Evolutionary conservation across 2,113 vertebrate genomes (phyloP), one percentile per base, ranked within the genome.

Genomic region (Periophthalmodon schlosseri): DNA sequence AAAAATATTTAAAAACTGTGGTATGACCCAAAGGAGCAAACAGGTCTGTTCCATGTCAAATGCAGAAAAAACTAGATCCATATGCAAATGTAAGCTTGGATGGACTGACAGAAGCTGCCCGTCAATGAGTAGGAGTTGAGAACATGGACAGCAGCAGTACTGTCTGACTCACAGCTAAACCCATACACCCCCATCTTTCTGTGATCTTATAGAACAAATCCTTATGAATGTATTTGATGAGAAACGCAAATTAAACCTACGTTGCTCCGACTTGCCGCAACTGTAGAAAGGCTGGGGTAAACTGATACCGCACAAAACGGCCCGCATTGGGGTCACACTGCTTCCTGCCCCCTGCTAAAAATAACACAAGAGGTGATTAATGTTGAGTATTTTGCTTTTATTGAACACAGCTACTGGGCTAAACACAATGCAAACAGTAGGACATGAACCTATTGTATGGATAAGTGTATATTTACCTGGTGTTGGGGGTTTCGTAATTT

Each of bases 211-310:
- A n/a, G 15, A 39, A 69, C 76, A 28, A 5, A 8, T 28, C 28
- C 56, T 28, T 16, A 12, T 39, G 47, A 52, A 2, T 36, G 34
- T 23, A 23, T 9, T 34, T 20, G n/a, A 11, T 21, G 1, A 24
- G 13, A 28, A 24, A 28, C 5, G 14, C 2, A 13, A 50, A 14
- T 68, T 1, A 60, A 23, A 97, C 96, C 97, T 94, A 99, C 98
- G 97, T 99, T 87, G 98, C 98, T 91, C 98, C 98, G 82, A 99
- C 97, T 91, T 98, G 96, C 69, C 96, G 96, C 82, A 99, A 91
- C 46, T 95, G 91, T 60, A 99, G 95, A 70, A 99, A 99, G 68
- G 98, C 96, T 0, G 98, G 97, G 3, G 97, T 99, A 87, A 99
- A 99, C 93, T 99, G 98, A 76, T 99, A 99, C 72, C 97, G 94